phyloP scores from a whole-genome alignment of 2,113 vertebrate genomes.

The Larimichthys polyactis region DNA sequence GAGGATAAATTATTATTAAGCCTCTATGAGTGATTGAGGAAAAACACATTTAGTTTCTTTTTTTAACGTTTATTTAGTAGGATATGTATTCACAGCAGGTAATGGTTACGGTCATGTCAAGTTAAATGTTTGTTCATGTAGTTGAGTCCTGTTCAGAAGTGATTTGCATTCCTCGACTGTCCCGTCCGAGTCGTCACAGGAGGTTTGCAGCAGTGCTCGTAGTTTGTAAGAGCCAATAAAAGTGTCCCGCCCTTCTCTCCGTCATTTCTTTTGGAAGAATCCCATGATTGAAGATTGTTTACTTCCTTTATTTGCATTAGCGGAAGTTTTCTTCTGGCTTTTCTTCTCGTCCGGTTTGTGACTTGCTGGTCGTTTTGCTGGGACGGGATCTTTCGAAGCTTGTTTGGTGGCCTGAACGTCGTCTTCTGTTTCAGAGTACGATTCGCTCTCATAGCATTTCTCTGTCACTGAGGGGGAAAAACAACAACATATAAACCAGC shows the following conservation, averaged over 20 bases:
- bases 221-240: not conserved
- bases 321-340: constrained; percentile 83
- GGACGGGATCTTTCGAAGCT: constrained; percentile 19
- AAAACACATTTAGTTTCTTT: not conserved
- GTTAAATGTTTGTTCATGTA: not conserved
- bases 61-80: constrained; percentile 48
- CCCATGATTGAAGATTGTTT: constrained; percentile 95
- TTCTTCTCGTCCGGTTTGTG: constrained; percentile 87
- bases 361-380: constrained; percentile 56
- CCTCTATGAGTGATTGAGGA: not conserved
- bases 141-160: not conserved
- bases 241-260: not conserved
- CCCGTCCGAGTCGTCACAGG: not conserved
- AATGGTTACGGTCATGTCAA: not conserved
- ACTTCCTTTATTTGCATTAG: constrained; percentile 80
- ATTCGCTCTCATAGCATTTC: constrained; percentile 93
- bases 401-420: constrained; percentile 78
- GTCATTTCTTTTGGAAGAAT: constrained; percentile 94
- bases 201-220: constrained; percentile 1
- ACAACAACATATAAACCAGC: not conserved
- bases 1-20: too few relatives aligned
- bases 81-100: not conserved
- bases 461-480: constrained; percentile 90
- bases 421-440: constrained; percentile 91
- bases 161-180: not conserved